Evolutionary conservation across 2,113 vertebrate species (phyloP).

Genomic region (Ochotona princeps): DNA sequence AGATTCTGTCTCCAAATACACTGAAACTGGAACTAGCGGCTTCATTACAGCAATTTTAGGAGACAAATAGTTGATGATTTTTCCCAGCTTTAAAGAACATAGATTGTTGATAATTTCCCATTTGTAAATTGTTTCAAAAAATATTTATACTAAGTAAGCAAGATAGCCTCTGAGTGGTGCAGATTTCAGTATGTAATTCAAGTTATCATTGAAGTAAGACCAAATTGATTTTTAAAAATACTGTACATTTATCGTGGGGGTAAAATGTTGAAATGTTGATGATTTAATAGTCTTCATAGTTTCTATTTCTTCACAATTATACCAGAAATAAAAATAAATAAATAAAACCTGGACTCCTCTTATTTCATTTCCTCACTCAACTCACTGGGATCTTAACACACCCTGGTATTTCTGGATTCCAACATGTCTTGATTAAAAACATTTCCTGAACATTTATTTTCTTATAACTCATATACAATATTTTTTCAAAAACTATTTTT

Average conservation of each 20-base stretch:
- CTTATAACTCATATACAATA: not conserved
- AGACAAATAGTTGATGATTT: not conserved
- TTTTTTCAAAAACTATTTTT: slow-evolving; percentile 5
- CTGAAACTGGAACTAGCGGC: not conserved
- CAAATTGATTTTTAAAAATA: not conserved
- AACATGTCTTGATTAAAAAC: too few relatives aligned
- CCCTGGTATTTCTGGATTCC: not conserved
- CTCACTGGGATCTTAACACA: not conserved
- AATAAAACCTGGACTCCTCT: not conserved
- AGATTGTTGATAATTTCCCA: not conserved
- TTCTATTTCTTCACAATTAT: not conserved
- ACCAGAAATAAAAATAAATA: not conserved
- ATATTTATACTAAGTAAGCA: not conserved
- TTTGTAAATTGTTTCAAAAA: not conserved
- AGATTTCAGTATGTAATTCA: not conserved
- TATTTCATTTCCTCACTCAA: not conserved
- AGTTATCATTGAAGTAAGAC: not conserved
- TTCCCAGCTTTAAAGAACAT: not conserved
- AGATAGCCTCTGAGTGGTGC: not conserved
- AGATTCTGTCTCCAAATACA: not conserved
- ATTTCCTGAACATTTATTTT: not conserved
- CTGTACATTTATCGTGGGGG: not conserved
- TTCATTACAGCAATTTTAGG: not conserved
- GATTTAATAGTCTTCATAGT: not conserved
- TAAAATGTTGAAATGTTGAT: not conserved